phyloP scores from a whole-genome alignment of 92 coral and sea anemone genomes.

The Porites evermanni region DNA sequence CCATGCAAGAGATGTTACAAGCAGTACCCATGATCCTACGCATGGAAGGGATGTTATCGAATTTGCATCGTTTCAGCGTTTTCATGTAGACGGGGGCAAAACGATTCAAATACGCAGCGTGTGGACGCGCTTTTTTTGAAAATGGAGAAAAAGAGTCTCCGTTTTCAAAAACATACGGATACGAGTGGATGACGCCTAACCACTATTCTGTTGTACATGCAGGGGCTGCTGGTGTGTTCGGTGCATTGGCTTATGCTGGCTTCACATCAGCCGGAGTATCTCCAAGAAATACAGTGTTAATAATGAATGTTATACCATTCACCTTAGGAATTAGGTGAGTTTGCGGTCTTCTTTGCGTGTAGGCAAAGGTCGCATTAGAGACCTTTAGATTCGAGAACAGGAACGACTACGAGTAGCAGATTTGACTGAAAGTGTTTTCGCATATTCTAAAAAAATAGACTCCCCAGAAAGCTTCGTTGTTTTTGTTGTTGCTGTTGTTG shows the following conservation, averaged over 20 bases:
- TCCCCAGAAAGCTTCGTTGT: too few species aligned
- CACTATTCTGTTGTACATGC: neutral
- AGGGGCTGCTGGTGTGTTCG: slow-evolving; percentile 93
- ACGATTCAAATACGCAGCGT: neutral
- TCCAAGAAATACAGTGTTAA: slow-evolving; percentile 72
- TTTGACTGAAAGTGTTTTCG: too few species aligned
- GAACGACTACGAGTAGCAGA: too few species aligned
- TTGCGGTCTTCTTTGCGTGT: neutral
- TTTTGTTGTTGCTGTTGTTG: too few species aligned
- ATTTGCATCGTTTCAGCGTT: too few species aligned
- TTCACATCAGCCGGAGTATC: slow-evolving; percentile 81
- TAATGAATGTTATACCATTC: slow-evolving; percentile 81
- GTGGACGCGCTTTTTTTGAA: too few species aligned
- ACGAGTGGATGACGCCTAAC: neutral
- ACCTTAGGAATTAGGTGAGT: slow-evolving; percentile 70
- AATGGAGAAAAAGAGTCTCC: too few species aligned
- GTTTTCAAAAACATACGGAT: neutral
- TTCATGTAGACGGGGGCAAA: neutral
- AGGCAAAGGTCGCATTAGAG: neutral
- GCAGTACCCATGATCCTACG: too few species aligned
- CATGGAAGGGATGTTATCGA: too few species aligned
- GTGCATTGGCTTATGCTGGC: slow-evolving; percentile 90
- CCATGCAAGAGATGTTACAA: too few species aligned
- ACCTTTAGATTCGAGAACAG: too few species aligned
- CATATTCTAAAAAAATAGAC: too few species aligned